A percentile compares a stretch with the other conserved stretches of the same genome.
Conservation (phyloP, 2,113 vertebrate genomes). For the Hippocampus mohnikei region DNA sequence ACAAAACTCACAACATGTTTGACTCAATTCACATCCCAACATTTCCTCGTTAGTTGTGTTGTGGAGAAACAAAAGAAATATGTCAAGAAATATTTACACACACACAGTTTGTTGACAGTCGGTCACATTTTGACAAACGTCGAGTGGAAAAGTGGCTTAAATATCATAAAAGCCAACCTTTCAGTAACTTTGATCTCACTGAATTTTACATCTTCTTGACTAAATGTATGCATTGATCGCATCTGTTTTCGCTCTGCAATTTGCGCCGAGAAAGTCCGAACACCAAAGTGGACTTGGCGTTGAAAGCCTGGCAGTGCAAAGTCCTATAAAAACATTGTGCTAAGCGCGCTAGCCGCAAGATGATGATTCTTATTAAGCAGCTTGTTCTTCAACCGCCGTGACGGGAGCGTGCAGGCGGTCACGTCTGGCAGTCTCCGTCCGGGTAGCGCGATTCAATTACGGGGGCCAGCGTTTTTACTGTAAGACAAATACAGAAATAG, state of each 20-base stretch:
- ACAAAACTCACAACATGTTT: too few relatives aligned
- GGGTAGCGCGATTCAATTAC: conserved; percentile 60
- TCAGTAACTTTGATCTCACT: background rate
- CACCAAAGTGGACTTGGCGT: conserved; percentile 4
- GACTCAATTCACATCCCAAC: too few relatives aligned
- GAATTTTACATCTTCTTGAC: background rate
- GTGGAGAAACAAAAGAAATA: too few relatives aligned
- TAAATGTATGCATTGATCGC: background rate
- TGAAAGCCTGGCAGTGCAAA: conserved; percentile 16
- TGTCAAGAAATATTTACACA: too few relatives aligned
- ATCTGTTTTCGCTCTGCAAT: background rate
- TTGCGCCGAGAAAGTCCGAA: background rate
- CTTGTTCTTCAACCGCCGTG: conserved; percentile 38
- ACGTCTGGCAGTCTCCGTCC: conserved; percentile 42
- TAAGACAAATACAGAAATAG: conserved; percentile 73
- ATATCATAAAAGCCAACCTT: background rate
- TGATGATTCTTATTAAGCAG: conserved; percentile 14
- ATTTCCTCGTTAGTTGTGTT: too few relatives aligned
- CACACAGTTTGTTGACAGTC: background rate
- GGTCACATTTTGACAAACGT: background rate
- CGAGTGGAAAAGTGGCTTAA: background rate
- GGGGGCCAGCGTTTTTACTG: conserved; percentile 53
- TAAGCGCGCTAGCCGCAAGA: conserved; percentile 39
- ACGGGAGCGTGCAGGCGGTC: conserved; percentile 22
- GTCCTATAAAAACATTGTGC: conserved; percentile 31